Base-by-base conservation (phyloP, 2,888 invertebrate genomes). In the Hydrotaea diabolus region DNA sequence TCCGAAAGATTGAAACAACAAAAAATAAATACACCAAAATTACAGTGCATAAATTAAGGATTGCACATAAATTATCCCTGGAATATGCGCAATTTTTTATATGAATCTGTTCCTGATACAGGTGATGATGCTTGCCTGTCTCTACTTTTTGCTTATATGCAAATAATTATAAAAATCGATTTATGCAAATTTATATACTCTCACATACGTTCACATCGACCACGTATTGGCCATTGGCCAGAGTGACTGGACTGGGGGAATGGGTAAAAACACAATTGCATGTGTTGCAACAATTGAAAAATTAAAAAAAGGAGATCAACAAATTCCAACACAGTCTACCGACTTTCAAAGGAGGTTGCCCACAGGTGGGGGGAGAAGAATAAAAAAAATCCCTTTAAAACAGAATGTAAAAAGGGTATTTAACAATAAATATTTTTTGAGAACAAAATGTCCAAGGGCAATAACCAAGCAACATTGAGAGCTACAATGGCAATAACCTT, bases 111-210 rank as follows among this genome's bases (percentile, higher is more conserved):
- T 31, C 31, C 31, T 31, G 31, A 31, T 31, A 31, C 17, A 11
- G 19, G 9, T 43, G 66, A 9, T 9, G 66, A 11, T 46, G 69
- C 23, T 8, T 31, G 31, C 26, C 26, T 26, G 21, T 31, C 76
- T 49, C 66, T 74, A 46, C 36, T 72, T 73, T 82, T 72, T 2
- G n/a, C 62, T 82, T 57, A 71, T 77, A 77, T 80, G 79, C 73
- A 82, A 82, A 85, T 81, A 82, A 82, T 82, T 82, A 77, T 80
- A 90, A 90, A 89, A 90, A 90, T 85, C 85, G 85, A 85, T 85
- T 82, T 85, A 85, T 85, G 85, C 59, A 79, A 85, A 85, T 85
- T 86, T 74, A 17, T 78, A 59, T 74, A 72, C 31, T n/a, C n/a
- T n/a, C n/a, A n/a, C n/a, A 69, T 77, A 80, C 79, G 81, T 83